Conservation (phyloP, 2,888 invertebrate species). For the Gibbula magus region DNA sequence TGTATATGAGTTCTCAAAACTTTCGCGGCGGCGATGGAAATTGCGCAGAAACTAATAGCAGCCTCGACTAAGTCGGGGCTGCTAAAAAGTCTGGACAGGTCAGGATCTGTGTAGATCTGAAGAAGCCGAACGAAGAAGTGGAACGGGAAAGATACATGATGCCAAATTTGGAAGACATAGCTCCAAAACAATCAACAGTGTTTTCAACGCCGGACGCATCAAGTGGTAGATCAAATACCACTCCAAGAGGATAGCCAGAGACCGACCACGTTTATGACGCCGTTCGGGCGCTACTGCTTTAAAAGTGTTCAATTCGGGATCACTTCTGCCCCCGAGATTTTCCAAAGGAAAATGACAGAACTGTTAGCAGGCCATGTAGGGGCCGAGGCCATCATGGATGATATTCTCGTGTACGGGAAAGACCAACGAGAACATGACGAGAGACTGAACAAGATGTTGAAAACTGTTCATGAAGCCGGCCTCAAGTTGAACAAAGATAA, state of each 20-base stretch:
- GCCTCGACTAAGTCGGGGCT: too few species aligned
- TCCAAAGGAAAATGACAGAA: constrained; percentile 34
- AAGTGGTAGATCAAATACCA: constrained; percentile 35
- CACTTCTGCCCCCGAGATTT: constrained; percentile 37
- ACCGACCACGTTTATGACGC: constrained; percentile 37
- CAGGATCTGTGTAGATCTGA: constrained; percentile 39
- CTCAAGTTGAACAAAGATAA: constrained; percentile 30
- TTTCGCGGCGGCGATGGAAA: too few species aligned
- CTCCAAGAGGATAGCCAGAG: constrained; percentile 27
- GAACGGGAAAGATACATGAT: constrained; percentile 36
- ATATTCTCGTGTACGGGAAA: constrained; percentile 40
- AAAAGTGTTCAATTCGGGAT: constrained; percentile 35
- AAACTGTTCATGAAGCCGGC: constrained; percentile 9
- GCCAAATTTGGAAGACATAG: constrained; percentile 36
- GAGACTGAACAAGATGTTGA: constrained; percentile 28
- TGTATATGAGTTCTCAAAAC: too few species aligned
- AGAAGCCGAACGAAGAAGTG: constrained; percentile 18
- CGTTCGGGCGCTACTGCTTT: constrained; percentile 31
- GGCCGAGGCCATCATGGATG: too few species aligned
- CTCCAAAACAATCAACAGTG: constrained; percentile 32
- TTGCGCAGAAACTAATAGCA: too few species aligned
- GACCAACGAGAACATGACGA: constrained; percentile 35
- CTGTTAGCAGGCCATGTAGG: constrained; percentile 33
- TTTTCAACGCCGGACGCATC: constrained; percentile 35
- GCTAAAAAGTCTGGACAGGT: constrained; percentile 30